Evolutionary conservation across 2,113 vertebrate species (phyloP).

Genomic region (Benitochromis conjunctus): DNA sequence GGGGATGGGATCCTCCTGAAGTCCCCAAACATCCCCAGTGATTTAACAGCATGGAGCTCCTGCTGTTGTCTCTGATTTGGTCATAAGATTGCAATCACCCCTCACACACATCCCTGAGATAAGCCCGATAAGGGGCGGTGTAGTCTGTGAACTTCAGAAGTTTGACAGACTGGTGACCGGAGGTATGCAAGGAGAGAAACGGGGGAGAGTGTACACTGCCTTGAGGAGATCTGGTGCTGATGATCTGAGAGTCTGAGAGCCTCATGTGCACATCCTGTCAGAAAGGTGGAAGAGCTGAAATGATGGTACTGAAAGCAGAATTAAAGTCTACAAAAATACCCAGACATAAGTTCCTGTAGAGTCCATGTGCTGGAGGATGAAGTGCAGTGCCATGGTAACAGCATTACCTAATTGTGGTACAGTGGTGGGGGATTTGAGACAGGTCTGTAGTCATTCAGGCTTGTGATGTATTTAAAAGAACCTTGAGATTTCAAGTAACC

Average conservation of each 20-base stretch:
- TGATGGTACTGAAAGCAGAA: not conserved
- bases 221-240: rapidly evolving
- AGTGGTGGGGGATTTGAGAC: not conserved
- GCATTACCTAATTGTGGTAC: not conserved
- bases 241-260: not conserved
- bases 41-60: not conserved
- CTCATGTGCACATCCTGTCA: too few species aligned
- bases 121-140: not conserved
- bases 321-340: rapidly evolving
- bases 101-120: not conserved
- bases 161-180: not conserved
- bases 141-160: not conserved
- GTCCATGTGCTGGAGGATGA: rapidly evolving
- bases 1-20: not conserved
- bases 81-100: not conserved
- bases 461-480: not conserved
- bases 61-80: not conserved
- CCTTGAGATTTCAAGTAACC: rapidly evolving
- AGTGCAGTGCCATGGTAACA: not conserved
- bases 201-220: not conserved
- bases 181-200: rapidly evolving
- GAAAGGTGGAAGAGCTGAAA: too few species aligned
- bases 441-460: rapidly evolving
- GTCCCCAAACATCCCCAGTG: rapidly evolving
- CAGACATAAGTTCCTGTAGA: not conserved